Evolutionary conservation across 2,113 vertebrate genomes (phyloP).

Genomic region (Podilymbus podiceps): DNA sequence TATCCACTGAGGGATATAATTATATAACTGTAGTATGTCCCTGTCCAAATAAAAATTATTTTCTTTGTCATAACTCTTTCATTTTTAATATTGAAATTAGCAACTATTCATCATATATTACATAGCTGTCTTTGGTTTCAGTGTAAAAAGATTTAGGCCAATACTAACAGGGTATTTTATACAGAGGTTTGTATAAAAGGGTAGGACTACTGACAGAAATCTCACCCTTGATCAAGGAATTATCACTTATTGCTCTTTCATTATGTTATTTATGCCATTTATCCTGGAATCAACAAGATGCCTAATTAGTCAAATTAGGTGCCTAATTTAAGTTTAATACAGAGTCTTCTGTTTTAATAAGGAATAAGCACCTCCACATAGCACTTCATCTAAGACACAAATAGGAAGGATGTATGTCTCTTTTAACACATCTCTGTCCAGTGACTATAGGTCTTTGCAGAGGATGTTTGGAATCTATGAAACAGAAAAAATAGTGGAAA

Average conservation of each 20-base stretch:
- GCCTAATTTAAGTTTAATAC: background rate
- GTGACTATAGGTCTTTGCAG: background rate
- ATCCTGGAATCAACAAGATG: background rate
- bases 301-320: background rate
- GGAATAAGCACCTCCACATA: background rate
- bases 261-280: background rate
- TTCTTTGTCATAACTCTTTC: background rate
- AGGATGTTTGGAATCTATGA: background rate
- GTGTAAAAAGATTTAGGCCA: background rate
- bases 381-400: background rate
- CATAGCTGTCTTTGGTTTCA: background rate
- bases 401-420: background rate
- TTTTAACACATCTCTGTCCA: background rate
- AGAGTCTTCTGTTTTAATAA: background rate
- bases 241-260: background rate
- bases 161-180: background rate
- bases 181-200: background rate
- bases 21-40: background rate
- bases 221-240: background rate
- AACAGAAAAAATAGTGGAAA: background rate
- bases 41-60: background rate
- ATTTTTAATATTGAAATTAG: background rate
- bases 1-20: background rate
- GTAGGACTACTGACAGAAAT: background rate
- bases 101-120: background rate